These are phyloP conservation scores for Anneissia japonica DNA, from an alignment of 35 echinoderm and acorn worm genomes.

Conservation along the genomic window DNA sequence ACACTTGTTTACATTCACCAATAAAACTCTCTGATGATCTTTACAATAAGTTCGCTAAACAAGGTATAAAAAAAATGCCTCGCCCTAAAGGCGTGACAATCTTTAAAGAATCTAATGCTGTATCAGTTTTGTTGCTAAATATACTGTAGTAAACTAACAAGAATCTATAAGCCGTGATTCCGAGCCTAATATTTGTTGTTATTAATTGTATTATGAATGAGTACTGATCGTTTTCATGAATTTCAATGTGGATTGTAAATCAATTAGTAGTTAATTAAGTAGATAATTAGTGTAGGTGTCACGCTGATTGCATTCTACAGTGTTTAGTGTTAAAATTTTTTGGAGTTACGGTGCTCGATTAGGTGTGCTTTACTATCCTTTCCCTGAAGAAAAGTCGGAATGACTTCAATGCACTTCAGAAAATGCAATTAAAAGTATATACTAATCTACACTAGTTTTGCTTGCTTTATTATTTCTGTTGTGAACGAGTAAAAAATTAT, in stretches of 20 bases:
- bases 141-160: too few species aligned
- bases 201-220: too few species aligned
- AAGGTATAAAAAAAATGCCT: too few species aligned
- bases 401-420: neutral
- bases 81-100: too few species aligned
- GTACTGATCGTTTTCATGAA: neutral
- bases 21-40: too few species aligned
- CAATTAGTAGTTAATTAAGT: neutral
- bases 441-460: neutral
- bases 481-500: too few species aligned
- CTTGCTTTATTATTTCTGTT: neutral
- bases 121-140: too few species aligned
- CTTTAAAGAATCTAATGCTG: too few species aligned
- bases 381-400: neutral
- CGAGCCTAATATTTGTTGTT: too few species aligned
- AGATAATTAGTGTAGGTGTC: neutral
- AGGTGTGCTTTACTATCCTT: neutral
- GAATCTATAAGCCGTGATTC: too few species aligned
- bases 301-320: neutral
- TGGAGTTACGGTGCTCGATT: neutral
- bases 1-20: too few species aligned
- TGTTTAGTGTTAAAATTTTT: neutral
- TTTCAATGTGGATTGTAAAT: neutral
- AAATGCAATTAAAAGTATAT: conserved; percentile 2
- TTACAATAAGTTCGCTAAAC: too few species aligned